These are phyloP conservation scores for Haemorhous mexicanus DNA, from an alignment of 2,113 vertebrate species.

Conservation along the genomic window DNA sequence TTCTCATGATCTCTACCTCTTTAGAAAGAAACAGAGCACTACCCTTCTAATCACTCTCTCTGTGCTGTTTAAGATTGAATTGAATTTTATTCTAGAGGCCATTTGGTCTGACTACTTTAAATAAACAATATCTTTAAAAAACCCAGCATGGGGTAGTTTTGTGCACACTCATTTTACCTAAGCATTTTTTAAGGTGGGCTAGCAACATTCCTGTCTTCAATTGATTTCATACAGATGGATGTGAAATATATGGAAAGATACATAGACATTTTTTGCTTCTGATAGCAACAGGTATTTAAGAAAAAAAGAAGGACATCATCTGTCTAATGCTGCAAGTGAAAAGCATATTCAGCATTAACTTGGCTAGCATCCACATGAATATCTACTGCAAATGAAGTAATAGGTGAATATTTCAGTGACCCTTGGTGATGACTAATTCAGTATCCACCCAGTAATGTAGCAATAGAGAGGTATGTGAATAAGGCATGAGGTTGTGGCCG, in stretches of 20 bases:
- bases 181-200: background rate
- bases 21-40: background rate
- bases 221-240: background rate
- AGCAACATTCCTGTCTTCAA: background rate
- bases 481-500: background rate
- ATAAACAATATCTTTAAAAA: background rate
- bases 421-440: constrained; percentile 33
- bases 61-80: background rate
- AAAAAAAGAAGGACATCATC: background rate
- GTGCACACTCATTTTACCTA: background rate
- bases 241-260: background rate
- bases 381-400: constrained; percentile 44
- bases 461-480: constrained; percentile 21
- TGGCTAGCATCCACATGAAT: background rate
- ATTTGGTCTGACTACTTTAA: background rate
- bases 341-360: background rate
- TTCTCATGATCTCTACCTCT: background rate
- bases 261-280: background rate
- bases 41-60: background rate
- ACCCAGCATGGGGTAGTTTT: background rate
- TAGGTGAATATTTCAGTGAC: constrained; percentile 33
- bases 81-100: background rate
- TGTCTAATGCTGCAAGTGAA: background rate
- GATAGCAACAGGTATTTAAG: background rate
- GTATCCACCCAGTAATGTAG: constrained; percentile 45